phyloP scores from a whole-genome alignment of 1,140 invertebrate genomes.

The Paraescarpia echinospica region DNA sequence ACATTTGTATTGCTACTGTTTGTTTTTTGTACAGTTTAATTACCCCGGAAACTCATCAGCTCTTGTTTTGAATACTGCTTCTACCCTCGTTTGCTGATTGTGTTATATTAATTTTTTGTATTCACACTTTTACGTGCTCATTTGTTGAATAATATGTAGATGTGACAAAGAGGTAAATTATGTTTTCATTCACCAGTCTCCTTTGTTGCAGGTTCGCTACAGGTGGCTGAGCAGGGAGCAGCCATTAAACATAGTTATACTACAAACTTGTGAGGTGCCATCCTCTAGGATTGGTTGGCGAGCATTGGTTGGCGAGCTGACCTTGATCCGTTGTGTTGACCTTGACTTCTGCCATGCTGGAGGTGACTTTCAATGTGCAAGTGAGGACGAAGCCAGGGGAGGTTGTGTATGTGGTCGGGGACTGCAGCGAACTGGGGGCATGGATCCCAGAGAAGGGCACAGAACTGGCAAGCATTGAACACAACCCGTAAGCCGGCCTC shows the following conservation, averaged over 20 bases:
- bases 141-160: too few relatives aligned
- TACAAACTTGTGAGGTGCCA: background rate
- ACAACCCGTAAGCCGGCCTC: background rate
- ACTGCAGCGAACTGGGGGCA: conserved; percentile 58
- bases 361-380: conserved; percentile 50
- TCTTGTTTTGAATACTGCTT: too few relatives aligned
- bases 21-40: too few relatives aligned
- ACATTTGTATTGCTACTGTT: too few relatives aligned
- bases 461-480: background rate
- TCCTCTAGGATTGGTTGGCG: background rate
- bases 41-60: too few relatives aligned
- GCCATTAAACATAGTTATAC: background rate
- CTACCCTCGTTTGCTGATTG: too few relatives aligned
- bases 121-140: too few relatives aligned
- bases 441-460: conserved; percentile 55
- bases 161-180: too few relatives aligned
- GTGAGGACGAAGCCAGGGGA: conserved; percentile 55
- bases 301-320: too few relatives aligned
- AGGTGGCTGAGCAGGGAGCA: background rate
- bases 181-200: background rate
- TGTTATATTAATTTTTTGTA: too few relatives aligned
- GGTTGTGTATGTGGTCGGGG: conserved; percentile 61
- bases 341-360: background rate
- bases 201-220: background rate
- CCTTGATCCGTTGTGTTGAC: background rate